Conservation (phyloP, 2,113 vertebrate species). For the Calyptommatus sinebrachiatus region DNA sequence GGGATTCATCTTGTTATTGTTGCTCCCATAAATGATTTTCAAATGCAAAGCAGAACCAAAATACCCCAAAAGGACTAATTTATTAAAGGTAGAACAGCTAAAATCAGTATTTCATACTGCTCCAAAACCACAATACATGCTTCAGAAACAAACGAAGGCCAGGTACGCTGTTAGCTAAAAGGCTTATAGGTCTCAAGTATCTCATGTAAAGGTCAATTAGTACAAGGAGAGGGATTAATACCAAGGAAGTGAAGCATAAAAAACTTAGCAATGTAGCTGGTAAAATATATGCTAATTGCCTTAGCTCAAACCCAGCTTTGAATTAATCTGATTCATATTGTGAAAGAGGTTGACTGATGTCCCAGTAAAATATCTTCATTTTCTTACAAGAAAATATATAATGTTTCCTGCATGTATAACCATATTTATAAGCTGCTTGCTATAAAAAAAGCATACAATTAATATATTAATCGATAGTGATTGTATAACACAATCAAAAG, state of each 20-base stretch:
- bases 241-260: constrained; percentile 19
- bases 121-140: constrained; percentile 42
- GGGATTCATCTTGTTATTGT: not conserved
- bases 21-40: constrained; percentile 34
- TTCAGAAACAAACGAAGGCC: constrained; percentile 39
- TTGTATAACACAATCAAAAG: constrained; percentile 45
- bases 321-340: constrained; percentile 36
- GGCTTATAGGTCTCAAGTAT: constrained; percentile 35
- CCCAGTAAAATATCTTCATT: constrained; percentile 56
- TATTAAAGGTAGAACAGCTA: constrained; percentile 24
- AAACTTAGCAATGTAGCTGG: constrained; percentile 18
- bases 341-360: constrained; percentile 40
- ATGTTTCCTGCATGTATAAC: constrained; percentile 58
- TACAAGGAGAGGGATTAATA: constrained; percentile 37
- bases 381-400: constrained; percentile 60
- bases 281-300: not conserved
- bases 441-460: constrained; percentile 55
- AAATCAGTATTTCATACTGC: constrained; percentile 31
- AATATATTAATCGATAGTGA: constrained; percentile 19
- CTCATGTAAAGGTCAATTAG: constrained; percentile 44
- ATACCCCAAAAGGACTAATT: constrained; percentile 29
- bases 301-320: not conserved
- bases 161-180: constrained; percentile 19
- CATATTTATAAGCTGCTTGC: constrained; percentile 65
- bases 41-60: constrained; percentile 28